Evolutionary conservation across 2,113 vertebrate species (phyloP), one percentile per base, ranked within the genome.

Genomic region (Centropristis striata): DNA sequence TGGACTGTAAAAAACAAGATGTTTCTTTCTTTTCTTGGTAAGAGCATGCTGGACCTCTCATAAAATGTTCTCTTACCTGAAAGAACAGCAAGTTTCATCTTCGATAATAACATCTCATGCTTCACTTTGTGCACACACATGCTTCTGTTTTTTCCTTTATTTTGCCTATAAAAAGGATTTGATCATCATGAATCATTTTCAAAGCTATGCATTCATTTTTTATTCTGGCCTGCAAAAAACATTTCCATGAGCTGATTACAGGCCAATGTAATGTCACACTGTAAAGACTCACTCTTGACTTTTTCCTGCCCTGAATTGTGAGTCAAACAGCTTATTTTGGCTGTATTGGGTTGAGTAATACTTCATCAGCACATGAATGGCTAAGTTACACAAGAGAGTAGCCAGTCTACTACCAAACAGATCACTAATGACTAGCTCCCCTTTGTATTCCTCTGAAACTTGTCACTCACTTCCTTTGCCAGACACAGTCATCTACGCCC

Each of bases 291-390:
- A 4, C 23, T 50, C 16, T 20, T 13, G 20, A 15, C 53, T 32
- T 14, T 1, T 39, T 5, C 41, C 44, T 68, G 13, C n/a, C 21
- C n/a, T 53, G 7, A 46, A 68, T 16, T 32, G 20, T 25, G 15
- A n/a, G 4, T 36, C 10, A 9, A 16, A 11, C 14, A 64, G n/a
- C 14, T 58, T 25, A 42, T 42, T 42, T 42, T 59, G 57, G 57
- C 57, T 39, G 57, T 32, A 39, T n/a, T n/a, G 63, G 8, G 41
- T 21, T 71, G 23, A 49, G 42, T 41, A 81, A 53, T 20, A 15
- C 59, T 77, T 81, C 81, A 67, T 85, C 86, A 84, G 65, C 87
- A 70, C 21, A 65, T n/a, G 7, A 67, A n/a, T 14, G 18, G 44
- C 42, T 65, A 75, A 80, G 74, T 71, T 74, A 49, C 84, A 80